phyloP scores from a whole-genome alignment of 2,113 vertebrate genomes.

The Lasiurus borealis region DNA sequence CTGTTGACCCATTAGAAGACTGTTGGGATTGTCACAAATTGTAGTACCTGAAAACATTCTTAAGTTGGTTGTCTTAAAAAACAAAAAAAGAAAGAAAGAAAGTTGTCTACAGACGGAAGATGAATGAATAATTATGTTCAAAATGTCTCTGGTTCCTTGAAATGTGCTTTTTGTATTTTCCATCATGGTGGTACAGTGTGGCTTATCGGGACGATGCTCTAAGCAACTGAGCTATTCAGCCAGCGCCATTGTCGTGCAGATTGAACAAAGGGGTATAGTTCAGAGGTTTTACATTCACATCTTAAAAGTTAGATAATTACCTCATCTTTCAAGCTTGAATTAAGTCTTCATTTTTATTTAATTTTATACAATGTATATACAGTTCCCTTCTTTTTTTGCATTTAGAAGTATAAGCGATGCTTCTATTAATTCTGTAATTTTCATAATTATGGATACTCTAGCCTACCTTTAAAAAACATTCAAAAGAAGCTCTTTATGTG shows the following conservation, averaged over 20 bases:
- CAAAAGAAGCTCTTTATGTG: slow-evolving; percentile 95
- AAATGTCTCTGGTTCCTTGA: slow-evolving; percentile 90
- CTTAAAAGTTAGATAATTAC: slow-evolving; percentile 88
- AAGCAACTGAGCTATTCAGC: no score
- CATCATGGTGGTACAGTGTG: slow-evolving; percentile 88
- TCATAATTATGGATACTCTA: slow-evolving; percentile 96
- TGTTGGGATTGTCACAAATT: slow-evolving; percentile 76
- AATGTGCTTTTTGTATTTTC: slow-evolving; percentile 88
- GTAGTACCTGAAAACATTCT: slow-evolving; percentile 77
- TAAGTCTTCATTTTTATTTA: slow-evolving; percentile 88
- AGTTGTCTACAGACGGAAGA: slow-evolving; percentile 79
- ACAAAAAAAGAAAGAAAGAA: background rate
- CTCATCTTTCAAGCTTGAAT: slow-evolving; percentile 90
- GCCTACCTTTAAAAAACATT: slow-evolving; percentile 95
- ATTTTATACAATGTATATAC: slow-evolving; percentile 93
- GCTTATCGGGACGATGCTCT: no score
- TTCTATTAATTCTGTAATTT: slow-evolving; percentile 96
- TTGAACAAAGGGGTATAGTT: slow-evolving; percentile 91
- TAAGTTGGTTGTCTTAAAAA: slow-evolving; percentile 70
- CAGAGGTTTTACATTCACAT: slow-evolving; percentile 91
- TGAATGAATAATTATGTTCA: slow-evolving; percentile 62
- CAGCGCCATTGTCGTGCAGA: slow-evolving; percentile 86
- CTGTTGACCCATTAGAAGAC: slow-evolving; percentile 75
- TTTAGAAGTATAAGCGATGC: slow-evolving; percentile 94
- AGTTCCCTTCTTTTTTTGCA: slow-evolving; percentile 93